These are phyloP conservation scores for Trachythela sp. DNA, from an alignment of 64 coral and sea anemone species.

Conservation along the genomic window DNA sequence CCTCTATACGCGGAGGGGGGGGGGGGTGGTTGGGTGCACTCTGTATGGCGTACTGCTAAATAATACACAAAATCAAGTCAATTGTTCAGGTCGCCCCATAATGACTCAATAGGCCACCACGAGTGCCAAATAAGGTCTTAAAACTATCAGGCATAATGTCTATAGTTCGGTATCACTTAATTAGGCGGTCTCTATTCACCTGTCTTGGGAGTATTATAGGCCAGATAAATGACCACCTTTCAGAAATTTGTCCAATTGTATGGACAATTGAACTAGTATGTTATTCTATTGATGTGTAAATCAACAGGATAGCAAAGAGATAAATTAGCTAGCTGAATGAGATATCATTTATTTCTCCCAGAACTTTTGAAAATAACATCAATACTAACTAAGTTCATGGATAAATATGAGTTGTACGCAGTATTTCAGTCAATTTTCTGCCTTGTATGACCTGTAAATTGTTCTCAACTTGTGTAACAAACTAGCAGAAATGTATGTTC, in stretches of 20 bases:
- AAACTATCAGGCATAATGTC: background rate
- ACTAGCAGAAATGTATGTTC: no score
- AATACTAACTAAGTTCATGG: background rate
- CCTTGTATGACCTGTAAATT: background rate
- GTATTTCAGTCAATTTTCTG: background rate
- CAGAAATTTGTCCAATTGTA: background rate
- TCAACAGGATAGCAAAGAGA: background rate
- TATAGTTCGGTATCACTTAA: background rate
- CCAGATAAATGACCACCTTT: background rate
- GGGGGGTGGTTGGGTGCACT: no score
- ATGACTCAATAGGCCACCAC: background rate
- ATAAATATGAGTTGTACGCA: no score
- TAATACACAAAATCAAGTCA: background rate
- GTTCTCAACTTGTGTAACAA: no score
- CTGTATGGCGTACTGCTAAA: background rate
- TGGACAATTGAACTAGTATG: background rate
- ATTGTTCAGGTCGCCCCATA: background rate
- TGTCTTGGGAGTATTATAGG: background rate
- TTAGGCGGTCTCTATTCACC: background rate
- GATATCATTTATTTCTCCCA: background rate
- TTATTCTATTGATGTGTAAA: background rate
- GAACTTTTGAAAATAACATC: background rate
- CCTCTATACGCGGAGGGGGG: no score
- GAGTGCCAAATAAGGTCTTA: background rate
- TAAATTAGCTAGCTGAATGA: background rate